Base-by-base conservation (phyloP, 2,113 vertebrate genomes). In the Nettapus auritus region DNA sequence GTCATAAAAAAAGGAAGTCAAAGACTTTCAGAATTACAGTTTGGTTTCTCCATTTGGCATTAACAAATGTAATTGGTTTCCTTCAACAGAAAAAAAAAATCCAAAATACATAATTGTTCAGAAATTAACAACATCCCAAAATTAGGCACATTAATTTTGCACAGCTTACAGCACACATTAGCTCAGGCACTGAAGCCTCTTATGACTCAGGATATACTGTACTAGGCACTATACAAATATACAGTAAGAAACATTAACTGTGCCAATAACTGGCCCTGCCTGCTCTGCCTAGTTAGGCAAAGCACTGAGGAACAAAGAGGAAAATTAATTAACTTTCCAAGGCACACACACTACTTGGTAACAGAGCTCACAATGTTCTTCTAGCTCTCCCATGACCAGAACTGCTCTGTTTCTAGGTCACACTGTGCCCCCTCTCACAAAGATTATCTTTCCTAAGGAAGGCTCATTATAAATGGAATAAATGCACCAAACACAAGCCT, bases 381-480 rank as follows among this genome's bases (percentile, higher is more conserved):
- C 62, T 67, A 77, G 40, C 38, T 69, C 42, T 89, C 62, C 44
- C 42, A 85, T 80, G 42, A 82, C 28, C 53, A 56, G 26, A 87
- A 48, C 66, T 71, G 86, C 86, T 53, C 83, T 60, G 18, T 89
- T 96, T 94, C 91, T 96, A 82, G 94, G 93, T 91, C 93, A 95
- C 64, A 15, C 0, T 86, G 91, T 91, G 64, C 82, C 82, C 77
- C 38, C 83, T 71, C 68, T 91, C 76, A 52, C 33, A 93, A 48
- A 66, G 59, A 93, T 88, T 60, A 63, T 46, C 73, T 75, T 52
- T 48, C 60, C 33, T 52, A 34, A 56, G 68, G 46, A 90, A 92
- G 60, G 71, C 0, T 0, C 29, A 59, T 74, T 88, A 52, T 14
- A 36, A 83, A 77, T 55, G 26, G 83, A 94, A 63, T 21, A 59